A percentile compares a stretch with the other conserved stretches of the same genome.
Evolutionary conservation across 2,888 invertebrate species (phyloP).

Genomic region (Tetragonula carbonaria): DNA sequence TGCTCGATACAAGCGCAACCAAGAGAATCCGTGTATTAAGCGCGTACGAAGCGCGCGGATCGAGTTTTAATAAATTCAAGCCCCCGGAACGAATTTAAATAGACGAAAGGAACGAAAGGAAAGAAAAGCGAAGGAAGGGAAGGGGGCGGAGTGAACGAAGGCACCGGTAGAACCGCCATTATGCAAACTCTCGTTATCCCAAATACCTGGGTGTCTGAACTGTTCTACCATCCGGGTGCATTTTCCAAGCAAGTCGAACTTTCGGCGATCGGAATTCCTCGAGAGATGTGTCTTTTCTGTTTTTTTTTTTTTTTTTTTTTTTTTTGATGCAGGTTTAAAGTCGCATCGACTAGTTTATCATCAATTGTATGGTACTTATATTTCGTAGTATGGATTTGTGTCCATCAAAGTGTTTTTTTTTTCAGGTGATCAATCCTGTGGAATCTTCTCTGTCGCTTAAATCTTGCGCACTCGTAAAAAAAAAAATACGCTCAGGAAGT

Average conservation of each 20-base stretch:
- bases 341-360: not conserved
- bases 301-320: not conserved
- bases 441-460: too few relatives aligned
- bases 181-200: conserved; percentile 33
- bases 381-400: too few relatives aligned
- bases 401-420: too few relatives aligned
- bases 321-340: conserved; percentile 11
- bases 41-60: not conserved
- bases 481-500: too few relatives aligned
- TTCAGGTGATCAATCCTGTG: too few relatives aligned
- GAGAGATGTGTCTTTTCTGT: conserved; percentile 4
- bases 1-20: not conserved
- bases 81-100: conserved; percentile 11
- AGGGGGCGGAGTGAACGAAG: not conserved
- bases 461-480: too few relatives aligned
- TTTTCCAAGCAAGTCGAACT: not conserved
- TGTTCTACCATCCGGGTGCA: not conserved
- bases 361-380: too few relatives aligned
- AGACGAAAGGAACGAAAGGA: not conserved
- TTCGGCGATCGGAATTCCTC: conserved; percentile 35
- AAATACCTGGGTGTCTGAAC: conserved; percentile 14
- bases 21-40: conserved; percentile 5
- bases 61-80: conserved; percentile 18
- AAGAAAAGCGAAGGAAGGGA: not conserved
- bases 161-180: conserved; percentile 2